Percentiles rank a stretch among this genome's conserved stretches.
Evolutionary conservation across 2,113 vertebrate species (phyloP).

Genomic region (Grus americana): DNA sequence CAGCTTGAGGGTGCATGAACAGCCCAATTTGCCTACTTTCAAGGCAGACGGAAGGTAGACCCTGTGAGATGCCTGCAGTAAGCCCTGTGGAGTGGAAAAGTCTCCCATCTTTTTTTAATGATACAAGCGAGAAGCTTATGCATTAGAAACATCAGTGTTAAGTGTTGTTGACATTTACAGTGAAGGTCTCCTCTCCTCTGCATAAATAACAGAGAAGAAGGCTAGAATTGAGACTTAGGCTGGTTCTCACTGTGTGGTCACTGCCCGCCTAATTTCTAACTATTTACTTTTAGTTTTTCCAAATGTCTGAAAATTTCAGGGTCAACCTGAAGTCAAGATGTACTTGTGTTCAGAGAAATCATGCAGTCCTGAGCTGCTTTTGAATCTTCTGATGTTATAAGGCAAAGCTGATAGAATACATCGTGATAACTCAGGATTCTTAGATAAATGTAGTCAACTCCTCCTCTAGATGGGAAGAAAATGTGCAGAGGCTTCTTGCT

Average conservation of each 20-base stretch:
- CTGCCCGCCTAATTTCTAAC: slow-evolving; percentile 16
- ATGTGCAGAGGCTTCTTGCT: neutral
- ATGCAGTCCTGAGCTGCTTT: neutral
- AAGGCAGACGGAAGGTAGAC: neutral
- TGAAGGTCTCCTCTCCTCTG: slow-evolving; percentile 3
- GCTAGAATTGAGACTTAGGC: neutral
- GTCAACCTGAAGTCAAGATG: slow-evolving; percentile 42
- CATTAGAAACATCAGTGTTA: slow-evolving; percentile 9
- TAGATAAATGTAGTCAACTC: slow-evolving; percentile 8
- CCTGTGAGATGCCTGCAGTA: neutral
- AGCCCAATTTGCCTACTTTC: neutral
- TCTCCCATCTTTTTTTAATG: neutral
- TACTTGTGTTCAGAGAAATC: slow-evolving; percentile 1
- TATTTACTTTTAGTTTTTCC: slow-evolving; percentile 33
- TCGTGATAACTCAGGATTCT: slow-evolving; percentile 10
- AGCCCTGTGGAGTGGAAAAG: neutral
- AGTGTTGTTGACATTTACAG: slow-evolving; percentile 37
- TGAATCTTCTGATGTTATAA: neutral
- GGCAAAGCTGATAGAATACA: neutral
- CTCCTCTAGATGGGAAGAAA: slow-evolving; percentile 7
- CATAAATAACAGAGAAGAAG: slow-evolving; percentile 26
- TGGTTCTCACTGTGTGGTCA: slow-evolving; percentile 58
- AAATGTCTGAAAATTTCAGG: slow-evolving; percentile 30
- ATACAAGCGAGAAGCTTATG: neutral
- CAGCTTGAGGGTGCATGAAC: neutral